Evolutionary conservation across 2,797 vertebrate species (phyloP).

Genomic region (Euthynnus affinis): DNA sequence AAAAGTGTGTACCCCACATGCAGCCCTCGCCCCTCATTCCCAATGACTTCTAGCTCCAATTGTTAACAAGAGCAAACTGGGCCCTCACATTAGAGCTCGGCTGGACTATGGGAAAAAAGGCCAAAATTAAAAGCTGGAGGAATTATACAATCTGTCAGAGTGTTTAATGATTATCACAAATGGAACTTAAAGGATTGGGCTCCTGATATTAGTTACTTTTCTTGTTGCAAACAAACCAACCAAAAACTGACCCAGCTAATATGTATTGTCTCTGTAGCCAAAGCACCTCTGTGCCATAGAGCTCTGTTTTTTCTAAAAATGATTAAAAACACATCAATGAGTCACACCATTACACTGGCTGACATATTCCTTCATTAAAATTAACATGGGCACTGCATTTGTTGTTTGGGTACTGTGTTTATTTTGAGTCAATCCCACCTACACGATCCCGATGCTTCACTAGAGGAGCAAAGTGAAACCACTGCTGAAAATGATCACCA

Average conservation of each 20-base stretch:
- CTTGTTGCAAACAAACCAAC: slow-evolving; percentile 5
- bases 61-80: slow-evolving; percentile 75
- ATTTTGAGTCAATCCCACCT: too few species aligned
- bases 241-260: neutral
- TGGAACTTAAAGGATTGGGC: slow-evolving; percentile 29
- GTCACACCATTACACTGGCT: neutral
- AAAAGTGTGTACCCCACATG: slow-evolving; percentile 74
- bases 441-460: neutral
- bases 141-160: slow-evolving; percentile 34
- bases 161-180: slow-evolving; percentile 45
- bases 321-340: neutral
- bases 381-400: neutral
- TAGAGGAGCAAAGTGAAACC: neutral
- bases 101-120: slow-evolving; percentile 23
- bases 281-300: neutral
- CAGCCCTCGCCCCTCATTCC: slow-evolving; percentile 54
- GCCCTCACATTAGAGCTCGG: slow-evolving; percentile 48
- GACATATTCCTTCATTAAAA: neutral
- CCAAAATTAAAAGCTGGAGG: slow-evolving; percentile 39
- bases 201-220: slow-evolving; percentile 18
- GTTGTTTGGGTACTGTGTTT: too few species aligned
- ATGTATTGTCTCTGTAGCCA: neutral
- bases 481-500: too few species aligned
- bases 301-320: neutral
- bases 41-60: slow-evolving; percentile 60